These are phyloP conservation scores for Dinothrombium tinctorium DNA, from an alignment of 1,140 invertebrate genomes.

Conservation along the genomic window DNA sequence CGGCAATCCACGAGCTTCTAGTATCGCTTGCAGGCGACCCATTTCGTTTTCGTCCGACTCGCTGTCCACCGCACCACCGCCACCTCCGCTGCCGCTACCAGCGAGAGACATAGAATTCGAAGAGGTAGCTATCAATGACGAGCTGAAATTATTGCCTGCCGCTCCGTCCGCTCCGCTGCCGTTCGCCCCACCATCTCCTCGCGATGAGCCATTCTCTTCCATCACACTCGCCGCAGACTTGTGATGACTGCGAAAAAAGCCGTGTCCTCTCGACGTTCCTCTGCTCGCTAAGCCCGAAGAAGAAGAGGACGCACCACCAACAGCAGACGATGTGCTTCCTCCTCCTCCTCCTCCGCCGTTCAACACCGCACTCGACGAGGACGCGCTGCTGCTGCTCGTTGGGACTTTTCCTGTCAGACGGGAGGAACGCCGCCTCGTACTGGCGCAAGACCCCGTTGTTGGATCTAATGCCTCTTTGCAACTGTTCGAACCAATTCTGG, in stretches of 20 bases:
- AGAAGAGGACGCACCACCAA: constrained; percentile 4
- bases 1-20: constrained; percentile 78
- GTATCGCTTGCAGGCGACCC: constrained; percentile 30
- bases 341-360: neutral
- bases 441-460: constrained; percentile 1
- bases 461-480: no score
- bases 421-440: constrained; percentile 5
- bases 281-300: neutral
- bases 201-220: neutral
- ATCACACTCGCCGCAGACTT: neutral
- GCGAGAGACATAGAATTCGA: no score
- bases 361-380: neutral
- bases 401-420: constrained; percentile 3
- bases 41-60: constrained; percentile 23
- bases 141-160: neutral
- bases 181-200: neutral
- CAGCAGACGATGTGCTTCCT: constrained; percentile 14
- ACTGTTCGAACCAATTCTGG: no score
- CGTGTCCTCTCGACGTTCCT: neutral
- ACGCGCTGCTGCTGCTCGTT: no score
- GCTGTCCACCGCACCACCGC: neutral
- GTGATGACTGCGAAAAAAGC: neutral
- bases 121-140: no score
- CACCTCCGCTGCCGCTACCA: neutral
- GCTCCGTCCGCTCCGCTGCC: neutral